Percentiles rank a stretch among this genome's conserved stretches.
These are phyloP conservation scores for Martes martes DNA, from an alignment of 2,113 vertebrate genomes.

Conservation along the genomic window DNA sequence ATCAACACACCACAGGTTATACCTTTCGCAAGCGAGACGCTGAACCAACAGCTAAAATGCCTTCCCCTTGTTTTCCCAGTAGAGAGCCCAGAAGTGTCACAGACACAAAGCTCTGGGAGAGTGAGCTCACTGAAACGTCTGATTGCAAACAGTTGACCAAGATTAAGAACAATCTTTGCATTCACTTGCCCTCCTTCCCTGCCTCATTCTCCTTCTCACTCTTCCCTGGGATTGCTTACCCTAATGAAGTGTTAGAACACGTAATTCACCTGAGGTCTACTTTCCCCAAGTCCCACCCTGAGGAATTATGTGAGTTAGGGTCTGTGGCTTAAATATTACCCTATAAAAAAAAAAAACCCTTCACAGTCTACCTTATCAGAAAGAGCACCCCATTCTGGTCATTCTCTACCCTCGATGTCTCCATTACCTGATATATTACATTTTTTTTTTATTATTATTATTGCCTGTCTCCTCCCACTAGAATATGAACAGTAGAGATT, in stretches of 20 bases:
- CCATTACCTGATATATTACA: neutral
- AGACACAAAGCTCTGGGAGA: neutral
- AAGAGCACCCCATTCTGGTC: neutral
- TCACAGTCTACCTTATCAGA: neutral
- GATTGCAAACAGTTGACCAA: neutral
- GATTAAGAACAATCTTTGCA: neutral
- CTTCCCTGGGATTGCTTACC: neutral
- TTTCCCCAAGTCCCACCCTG: neutral
- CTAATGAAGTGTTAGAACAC: neutral
- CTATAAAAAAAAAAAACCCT: neutral
- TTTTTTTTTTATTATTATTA: neutral
- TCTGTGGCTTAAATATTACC: neutral
- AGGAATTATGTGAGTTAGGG: neutral
- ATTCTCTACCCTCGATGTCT: neutral
- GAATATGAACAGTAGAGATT: neutral
- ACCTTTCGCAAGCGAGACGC: neutral
- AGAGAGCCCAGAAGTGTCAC: neutral
- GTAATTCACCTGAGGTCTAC: neutral
- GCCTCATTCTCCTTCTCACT: neutral
- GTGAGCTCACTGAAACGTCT: neutral
- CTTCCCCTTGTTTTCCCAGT: neutral
- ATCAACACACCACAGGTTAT: rapidly evolving
- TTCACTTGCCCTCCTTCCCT: neutral
- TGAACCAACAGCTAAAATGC: neutral
- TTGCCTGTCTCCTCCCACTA: neutral